Conservation (phyloP, 2,888 invertebrate genomes). For the Euzophera pinguis region DNA sequence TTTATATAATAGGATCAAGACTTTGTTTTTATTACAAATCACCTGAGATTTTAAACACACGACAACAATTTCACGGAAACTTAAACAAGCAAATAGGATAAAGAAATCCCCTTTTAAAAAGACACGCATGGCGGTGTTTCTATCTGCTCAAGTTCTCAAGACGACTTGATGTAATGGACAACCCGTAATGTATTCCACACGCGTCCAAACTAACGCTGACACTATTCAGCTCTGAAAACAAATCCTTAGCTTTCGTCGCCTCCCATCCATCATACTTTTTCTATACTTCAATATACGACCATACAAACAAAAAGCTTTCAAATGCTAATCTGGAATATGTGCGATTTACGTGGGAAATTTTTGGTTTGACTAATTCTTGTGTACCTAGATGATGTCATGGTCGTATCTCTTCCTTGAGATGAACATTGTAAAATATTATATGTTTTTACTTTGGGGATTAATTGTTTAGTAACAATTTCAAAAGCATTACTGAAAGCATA, state of each 20-base stretch:
- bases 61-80: not conserved
- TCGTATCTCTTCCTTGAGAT: slow-evolving; percentile 16
- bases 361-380: slow-evolving; percentile 23
- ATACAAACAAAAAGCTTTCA: slow-evolving; percentile 75
- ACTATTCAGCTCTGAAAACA: slow-evolving; percentile 74
- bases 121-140: slow-evolving; percentile 29
- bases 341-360: slow-evolving; percentile 65
- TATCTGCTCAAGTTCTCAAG: slow-evolving; percentile 2
- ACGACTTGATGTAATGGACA: slow-evolving; percentile 3
- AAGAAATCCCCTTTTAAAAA: slow-evolving; percentile 34
- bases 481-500: too few species aligned
- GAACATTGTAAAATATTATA: not conserved
- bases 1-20: too few species aligned
- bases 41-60: too few species aligned
- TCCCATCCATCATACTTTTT: slow-evolving; percentile 72
- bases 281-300: slow-evolving; percentile 64
- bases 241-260: slow-evolving; percentile 65
- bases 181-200: slow-evolving; percentile 63
- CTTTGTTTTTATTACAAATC: too few species aligned
- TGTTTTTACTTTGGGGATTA: too few species aligned
- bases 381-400: slow-evolving; percentile 14
- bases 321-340: slow-evolving; percentile 74
- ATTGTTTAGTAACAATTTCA: not conserved
- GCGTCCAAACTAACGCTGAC: slow-evolving; percentile 64
- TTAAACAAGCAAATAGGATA: slow-evolving; percentile 29